These are phyloP conservation scores for Lepidostoma basale DNA, from an alignment of 1,140 invertebrate species.

Conservation along the genomic window DNA sequence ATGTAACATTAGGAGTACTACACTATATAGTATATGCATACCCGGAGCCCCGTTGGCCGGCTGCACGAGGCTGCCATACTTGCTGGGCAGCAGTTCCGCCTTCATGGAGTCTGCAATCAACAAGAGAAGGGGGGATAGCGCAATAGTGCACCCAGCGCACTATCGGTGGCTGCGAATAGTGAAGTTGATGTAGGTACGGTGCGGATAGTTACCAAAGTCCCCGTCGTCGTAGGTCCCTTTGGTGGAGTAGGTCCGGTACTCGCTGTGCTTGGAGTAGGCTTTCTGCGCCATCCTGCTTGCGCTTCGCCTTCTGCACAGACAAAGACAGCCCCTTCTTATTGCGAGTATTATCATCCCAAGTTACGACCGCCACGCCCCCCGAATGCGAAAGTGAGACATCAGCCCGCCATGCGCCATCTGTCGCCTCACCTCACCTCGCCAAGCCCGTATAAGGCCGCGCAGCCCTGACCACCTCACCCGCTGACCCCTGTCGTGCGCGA, in stretches of 20 bases:
- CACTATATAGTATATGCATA: constrained; percentile 7
- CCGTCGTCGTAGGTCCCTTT: constrained; percentile 54
- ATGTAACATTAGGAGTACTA: background rate
- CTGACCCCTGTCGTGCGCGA: too few relatives aligned
- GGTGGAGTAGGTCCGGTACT: constrained; percentile 57
- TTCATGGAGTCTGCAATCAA: constrained; percentile 56
- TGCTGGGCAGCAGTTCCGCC: constrained; percentile 57
- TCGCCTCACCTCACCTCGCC: too few relatives aligned
- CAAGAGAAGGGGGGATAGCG: background rate
- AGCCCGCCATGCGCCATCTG: too few relatives aligned
- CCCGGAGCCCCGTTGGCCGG: constrained; percentile 47
- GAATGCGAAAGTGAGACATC: too few relatives aligned
- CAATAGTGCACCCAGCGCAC: background rate
- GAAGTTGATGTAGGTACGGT: background rate
- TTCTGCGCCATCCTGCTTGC: constrained; percentile 54
- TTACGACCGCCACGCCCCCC: too few relatives aligned
- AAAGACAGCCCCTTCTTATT: background rate
- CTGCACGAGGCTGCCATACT: constrained; percentile 56
- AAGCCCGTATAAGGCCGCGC: too few relatives aligned
- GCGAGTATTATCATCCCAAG: background rate
- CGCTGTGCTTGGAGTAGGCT: constrained; percentile 58
- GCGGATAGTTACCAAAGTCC: constrained; percentile 52
- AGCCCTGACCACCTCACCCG: background rate
- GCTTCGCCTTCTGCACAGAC: background rate
- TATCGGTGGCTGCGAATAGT: background rate